Evolutionary conservation across 2,888 invertebrate species (phyloP).

Genomic region (Bursaphelenchus okinawaensis): DNA sequence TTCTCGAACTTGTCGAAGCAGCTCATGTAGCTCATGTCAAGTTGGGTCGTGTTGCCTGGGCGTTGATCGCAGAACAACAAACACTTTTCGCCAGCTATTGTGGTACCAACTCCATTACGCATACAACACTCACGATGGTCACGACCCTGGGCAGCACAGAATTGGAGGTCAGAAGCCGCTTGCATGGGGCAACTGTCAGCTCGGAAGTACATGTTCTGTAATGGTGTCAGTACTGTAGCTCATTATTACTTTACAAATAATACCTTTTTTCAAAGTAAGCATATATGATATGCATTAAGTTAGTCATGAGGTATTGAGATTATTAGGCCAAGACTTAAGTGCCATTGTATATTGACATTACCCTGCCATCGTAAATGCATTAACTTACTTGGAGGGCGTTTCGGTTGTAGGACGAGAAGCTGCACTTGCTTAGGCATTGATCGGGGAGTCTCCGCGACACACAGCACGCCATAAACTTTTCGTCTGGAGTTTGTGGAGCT

Average conservation of each 20-base stretch:
- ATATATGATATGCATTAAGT: too few relatives aligned
- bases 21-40: conserved; percentile 31
- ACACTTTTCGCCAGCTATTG: conserved; percentile 34
- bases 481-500: conserved; percentile 41
- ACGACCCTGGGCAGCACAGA: conserved; percentile 37
- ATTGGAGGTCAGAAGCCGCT: conserved; percentile 55
- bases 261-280: too few relatives aligned
- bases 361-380: too few relatives aligned
- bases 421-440: conserved; percentile 50
- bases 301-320: too few relatives aligned
- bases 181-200: conserved; percentile 54
- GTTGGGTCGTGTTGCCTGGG: conserved; percentile 37
- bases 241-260: background rate
- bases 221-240: too few relatives aligned
- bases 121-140: conserved; percentile 34
- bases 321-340: too few relatives aligned
- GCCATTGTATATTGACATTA: too few relatives aligned
- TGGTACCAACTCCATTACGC: conserved; percentile 36
- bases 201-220: conserved; percentile 55
- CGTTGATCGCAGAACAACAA: conserved; percentile 36
- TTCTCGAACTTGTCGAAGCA: conserved; percentile 34
- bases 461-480: conserved; percentile 55
- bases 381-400: conserved; percentile 45
- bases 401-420: conserved; percentile 47
- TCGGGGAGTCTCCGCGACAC: conserved; percentile 53